Evolutionary conservation across 2,113 vertebrate genomes (phyloP), one percentile per base, ranked within the genome.

Genomic region (Scytalopus superciliaris): DNA sequence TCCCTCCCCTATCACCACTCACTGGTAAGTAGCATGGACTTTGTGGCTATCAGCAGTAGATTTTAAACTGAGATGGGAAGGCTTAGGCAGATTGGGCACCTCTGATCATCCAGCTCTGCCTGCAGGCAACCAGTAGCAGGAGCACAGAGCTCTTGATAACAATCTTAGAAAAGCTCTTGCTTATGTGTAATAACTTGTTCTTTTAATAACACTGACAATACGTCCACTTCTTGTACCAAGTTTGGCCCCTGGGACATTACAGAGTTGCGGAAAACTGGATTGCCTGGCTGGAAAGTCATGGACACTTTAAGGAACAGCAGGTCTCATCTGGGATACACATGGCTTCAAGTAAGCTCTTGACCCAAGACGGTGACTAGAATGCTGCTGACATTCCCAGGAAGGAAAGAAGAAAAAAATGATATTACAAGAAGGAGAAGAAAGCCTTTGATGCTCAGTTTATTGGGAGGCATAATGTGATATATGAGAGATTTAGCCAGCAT

Each of bases 371-470:
- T 31, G 35, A 45, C 39, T 85, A 77, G 92, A 92, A 82, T 2
- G 1, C 40, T 94, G 84, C 35, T 1, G 50, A 68, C 27, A 50
- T 85, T 95, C 85, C 72, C 25, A 35, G 74, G 74, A 93, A 93
- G 40, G 15, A 89, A 88, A 62, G n/a, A 77, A 93, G 37, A 37
- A 31, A 55, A 79, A 82, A 74, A 84, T 67, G 4, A 10, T 79
- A 60, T 42, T 72, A 56, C 2, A 1, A 93, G 53, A 91, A 66
- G 45, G 17, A 89, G 52, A 96, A 83, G 76, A 94, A 96, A 95
- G 88, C 89, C 35, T 92, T 96, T 96, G 91, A 92, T 91, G 84
- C 90, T 95, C 64, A 76, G 45, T 94, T 96, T 94, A 95, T 93
- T 94, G 84, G 82, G 84, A 95, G 62, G 57, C 42, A 39, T 89